Percentiles rank a stretch among this genome's conserved stretches.
Conservation (phyloP, 2,888 invertebrate genomes). For the Agriotes lineatus region DNA sequence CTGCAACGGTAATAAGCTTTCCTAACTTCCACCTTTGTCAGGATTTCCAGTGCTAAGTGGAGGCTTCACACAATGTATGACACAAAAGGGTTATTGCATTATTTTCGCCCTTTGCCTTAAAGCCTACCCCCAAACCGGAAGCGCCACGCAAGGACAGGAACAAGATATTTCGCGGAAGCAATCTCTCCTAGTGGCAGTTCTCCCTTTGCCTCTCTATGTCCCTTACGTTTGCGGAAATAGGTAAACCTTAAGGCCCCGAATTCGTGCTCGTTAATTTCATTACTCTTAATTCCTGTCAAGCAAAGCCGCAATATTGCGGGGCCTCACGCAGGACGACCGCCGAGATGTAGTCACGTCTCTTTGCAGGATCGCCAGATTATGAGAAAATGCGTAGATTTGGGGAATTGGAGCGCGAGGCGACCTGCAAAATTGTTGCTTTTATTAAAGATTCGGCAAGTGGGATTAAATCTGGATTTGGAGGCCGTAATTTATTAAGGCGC, state of each 20-base stretch:
- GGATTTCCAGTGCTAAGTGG: no score
- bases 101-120: background rate
- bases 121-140: background rate
- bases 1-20: no score
- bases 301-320: conserved; percentile 8
- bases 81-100: background rate
- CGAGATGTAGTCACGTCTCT: background rate
- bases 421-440: no score
- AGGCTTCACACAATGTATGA: no score
- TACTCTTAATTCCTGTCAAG: conserved; percentile 14
- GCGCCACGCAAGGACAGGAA: background rate
- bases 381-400: background rate
- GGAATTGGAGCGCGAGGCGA: no score
- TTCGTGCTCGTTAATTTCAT: conserved; percentile 4
- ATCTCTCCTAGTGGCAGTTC: no score
- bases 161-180: background rate
- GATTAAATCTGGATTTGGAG: no score
- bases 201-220: background rate
- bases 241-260: background rate
- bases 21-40: no score
- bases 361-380: background rate
- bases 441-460: no score
- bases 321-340: background rate
- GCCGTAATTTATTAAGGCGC: no score
- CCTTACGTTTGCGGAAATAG: background rate